Evolutionary conservation across 2,113 vertebrate genomes (phyloP), one percentile per base, ranked within the genome.

Genomic region (Hippocampus mohnikei): DNA sequence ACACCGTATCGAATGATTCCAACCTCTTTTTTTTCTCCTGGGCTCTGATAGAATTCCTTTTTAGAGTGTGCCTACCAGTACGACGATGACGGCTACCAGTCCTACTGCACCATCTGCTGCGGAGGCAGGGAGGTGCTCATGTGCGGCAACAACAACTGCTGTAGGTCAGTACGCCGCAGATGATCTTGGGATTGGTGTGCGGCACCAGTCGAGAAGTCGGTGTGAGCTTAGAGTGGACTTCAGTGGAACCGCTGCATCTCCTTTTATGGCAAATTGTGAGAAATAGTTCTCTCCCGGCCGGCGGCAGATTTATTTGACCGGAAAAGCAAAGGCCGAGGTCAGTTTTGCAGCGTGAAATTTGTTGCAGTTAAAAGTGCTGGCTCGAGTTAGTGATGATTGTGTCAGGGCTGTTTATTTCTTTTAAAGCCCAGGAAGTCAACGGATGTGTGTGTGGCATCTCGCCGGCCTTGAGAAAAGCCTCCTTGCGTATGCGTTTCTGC

Each of bases 81-180:
- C 0, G 96, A 99, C 0, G 97, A 98, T 0, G 97, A 99, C 0
- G 97, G 97, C 29, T 99, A 99, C 87, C 96, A 99, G 91, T 98
- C 96, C 76, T 98, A 98, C 90, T 99, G 97, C 91, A 98, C 97
- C 89, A 99, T 99, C 92, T 99, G 97, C 93, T 99, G 97, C 1
- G 96, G 96, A 4, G 97, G 97, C 13, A 94, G 96, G 0, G 96
- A 99, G 91, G 97, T 97, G 80, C 96, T 99, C 63, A 99, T 99
- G 96, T 98, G 96, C 1, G 97, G 96, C 66, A 98, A 98, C 94
- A 99, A 98, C 91, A 99, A 98, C 90, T 98, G 96, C 85, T 98
- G 97, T 91, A 94, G 96, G 96, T 98, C 82, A 74, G 94, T 65
- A 27, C 55, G 10, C 21, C 1, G 29, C 0, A 21, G 46, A 37